These are phyloP conservation scores for Rhorus exstirpatorius DNA, from an alignment of 2,888 invertebrate species.

Conservation along the genomic window DNA sequence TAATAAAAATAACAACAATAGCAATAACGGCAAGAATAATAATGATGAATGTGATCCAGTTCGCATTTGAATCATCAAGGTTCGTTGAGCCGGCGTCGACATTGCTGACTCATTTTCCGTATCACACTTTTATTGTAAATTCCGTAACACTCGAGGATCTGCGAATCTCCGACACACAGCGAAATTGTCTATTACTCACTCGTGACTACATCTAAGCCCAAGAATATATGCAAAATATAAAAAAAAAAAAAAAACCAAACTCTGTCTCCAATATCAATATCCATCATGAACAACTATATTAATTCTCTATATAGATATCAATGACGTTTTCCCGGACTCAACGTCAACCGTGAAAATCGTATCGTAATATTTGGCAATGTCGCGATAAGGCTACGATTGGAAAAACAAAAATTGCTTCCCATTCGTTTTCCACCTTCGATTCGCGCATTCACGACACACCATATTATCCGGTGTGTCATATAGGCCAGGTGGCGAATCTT, in stretches of 20 bases:
- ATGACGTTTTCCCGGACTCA: not conserved
- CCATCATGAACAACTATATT: not conserved
- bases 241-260: not conserved
- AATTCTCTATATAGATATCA: not conserved
- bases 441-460: too few relatives aligned
- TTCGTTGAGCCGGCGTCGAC: not conserved
- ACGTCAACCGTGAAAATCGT: not conserved
- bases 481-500: too few relatives aligned
- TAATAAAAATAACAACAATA: too few relatives aligned
- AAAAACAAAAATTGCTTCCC: not conserved
- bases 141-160: too few relatives aligned
- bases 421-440: too few relatives aligned
- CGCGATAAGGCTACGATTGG: not conserved
- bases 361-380: not conserved
- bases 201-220: not conserved
- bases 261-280: not conserved
- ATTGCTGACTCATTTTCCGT: not conserved
- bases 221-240: not conserved
- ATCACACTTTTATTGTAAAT: not conserved
- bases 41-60: not conserved
- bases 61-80: conserved; percentile 7
- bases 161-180: too few relatives aligned
- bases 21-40: not conserved
- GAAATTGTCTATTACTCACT: not conserved
- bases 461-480: too few relatives aligned